Base-by-base conservation (phyloP, 2,888 invertebrate species). In the Lasioglossum malachurum region DNA sequence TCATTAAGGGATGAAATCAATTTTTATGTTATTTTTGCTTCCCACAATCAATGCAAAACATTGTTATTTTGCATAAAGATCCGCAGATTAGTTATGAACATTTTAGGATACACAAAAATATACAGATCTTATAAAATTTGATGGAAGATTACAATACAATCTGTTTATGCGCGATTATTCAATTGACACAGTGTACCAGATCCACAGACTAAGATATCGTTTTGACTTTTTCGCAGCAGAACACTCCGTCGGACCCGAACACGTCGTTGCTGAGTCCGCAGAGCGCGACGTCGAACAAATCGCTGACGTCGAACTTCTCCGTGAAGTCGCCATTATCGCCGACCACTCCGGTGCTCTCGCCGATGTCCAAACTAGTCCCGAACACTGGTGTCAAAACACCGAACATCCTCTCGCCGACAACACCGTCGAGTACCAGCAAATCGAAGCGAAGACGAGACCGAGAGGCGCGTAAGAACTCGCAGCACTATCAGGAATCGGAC, bases 401-500 rank as follows among this genome's bases (percentile, higher is more conserved):
- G 1, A 94, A 93, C 84, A 88, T 94, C 19, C 91, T 95, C 19
- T 95, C 95, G 8, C 95, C 95, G 19, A 94, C 94, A 31, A 95
- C 95, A 44, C 95, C 94, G 3, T 95, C 95, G 14, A 94, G 95
- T 75, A 95, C 94, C 38, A 94, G 91, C 79, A 95, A 94, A 69
- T 92, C 94, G 19, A 94, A 95, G 82, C 94, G 95, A 19, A 94
- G 95, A 16, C 92, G 94, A 0, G 95, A 96, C 73, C 93, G 95
- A 4, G 95, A 95, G 75, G 94, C 94, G 27, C 92, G 95, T 23
- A 96, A 96, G 88, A 95, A 95, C 90, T 96, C 96, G 2, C 95
- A 95, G 69, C 96, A 96, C 88, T 96, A 96, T 88, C 96, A 97
- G 96, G 97, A 98, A 94, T 98, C 98, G 31, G 98, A 98, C 94